Conservation (phyloP, 2,888 invertebrate genomes). For the Alcis repandata region DNA sequence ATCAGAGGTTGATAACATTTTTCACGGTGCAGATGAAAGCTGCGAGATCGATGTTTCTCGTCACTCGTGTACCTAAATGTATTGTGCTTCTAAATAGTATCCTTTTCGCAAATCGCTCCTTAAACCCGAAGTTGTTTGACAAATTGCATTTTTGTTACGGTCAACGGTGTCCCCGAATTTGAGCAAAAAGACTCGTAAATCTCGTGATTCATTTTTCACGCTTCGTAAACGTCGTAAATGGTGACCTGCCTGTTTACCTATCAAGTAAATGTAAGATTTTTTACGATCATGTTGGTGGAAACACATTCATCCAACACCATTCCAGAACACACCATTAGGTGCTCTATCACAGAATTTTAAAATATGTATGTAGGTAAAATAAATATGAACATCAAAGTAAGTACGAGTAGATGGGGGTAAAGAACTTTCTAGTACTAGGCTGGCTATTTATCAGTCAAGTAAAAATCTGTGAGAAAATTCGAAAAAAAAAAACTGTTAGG, state of each 20-base stretch:
- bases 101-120: slow-evolving; percentile 54
- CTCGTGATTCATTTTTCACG: slow-evolving; percentile 72
- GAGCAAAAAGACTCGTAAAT: slow-evolving; percentile 69
- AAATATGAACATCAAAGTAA: too few relatives aligned
- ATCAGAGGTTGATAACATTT: slow-evolving; percentile 39
- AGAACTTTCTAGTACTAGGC: too few relatives aligned
- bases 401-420: too few relatives aligned
- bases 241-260: slow-evolving; percentile 53
- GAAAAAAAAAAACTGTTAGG: too few relatives aligned
- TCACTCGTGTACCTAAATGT: too few relatives aligned
- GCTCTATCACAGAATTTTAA: too few relatives aligned
- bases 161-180: slow-evolving; percentile 64
- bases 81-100: slow-evolving; percentile 46
- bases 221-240: slow-evolving; percentile 68
- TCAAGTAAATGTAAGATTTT: slow-evolving; percentile 39
- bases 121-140: slow-evolving; percentile 58
- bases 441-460: too few relatives aligned
- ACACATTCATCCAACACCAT: too few relatives aligned
- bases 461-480: too few relatives aligned
- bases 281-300: too few relatives aligned
- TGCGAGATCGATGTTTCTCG: slow-evolving; percentile 28
- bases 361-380: too few relatives aligned
- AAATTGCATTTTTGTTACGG: slow-evolving; percentile 73
- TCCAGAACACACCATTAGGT: too few relatives aligned
- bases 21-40: slow-evolving; percentile 40